Evolutionary conservation across 2,888 invertebrate genomes (phyloP).

Genomic region (Odontomyia ornata): DNA sequence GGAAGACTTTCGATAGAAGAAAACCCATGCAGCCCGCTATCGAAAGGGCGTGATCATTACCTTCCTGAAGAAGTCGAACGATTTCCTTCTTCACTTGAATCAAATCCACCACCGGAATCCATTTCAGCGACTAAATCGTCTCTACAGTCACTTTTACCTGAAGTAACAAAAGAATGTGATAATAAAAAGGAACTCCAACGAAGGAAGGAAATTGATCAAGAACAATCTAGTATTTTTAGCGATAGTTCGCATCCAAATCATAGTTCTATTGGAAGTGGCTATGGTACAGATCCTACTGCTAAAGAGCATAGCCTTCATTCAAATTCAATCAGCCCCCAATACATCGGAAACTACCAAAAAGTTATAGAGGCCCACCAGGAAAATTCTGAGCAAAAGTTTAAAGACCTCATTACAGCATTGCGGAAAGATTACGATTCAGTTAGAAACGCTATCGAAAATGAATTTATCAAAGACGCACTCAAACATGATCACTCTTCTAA

Average conservation of each 20-base stretch:
- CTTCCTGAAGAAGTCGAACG: conserved; percentile 52
- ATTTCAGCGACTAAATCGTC: background rate
- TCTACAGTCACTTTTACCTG: conserved; percentile 49
- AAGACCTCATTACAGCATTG: conserved; percentile 58
- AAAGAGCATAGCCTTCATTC: background rate
- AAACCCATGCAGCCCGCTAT: background rate
- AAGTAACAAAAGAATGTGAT: conserved; percentile 47
- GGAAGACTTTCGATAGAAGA: conserved; percentile 11
- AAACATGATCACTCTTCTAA: background rate
- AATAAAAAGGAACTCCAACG: conserved; percentile 49
- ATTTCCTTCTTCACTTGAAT: conserved; percentile 48
- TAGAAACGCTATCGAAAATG: conserved; percentile 33
- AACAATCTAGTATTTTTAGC: conserved; percentile 50
- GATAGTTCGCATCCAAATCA: conserved; percentile 48
- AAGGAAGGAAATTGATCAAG: conserved; percentile 48
- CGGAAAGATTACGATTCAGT: conserved; percentile 55
- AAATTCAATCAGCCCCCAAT: background rate
- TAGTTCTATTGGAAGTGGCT: conserved; percentile 47
- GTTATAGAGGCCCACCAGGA: conserved; percentile 32
- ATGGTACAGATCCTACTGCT: conserved; percentile 38
- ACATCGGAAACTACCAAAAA: conserved; percentile 45
- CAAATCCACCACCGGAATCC: conserved; percentile 48
- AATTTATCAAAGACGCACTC: conserved; percentile 9
- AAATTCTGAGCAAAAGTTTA: conserved; percentile 46
- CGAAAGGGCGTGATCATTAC: conserved; percentile 33